These are phyloP conservation scores for Heterotilapia buettikoferi DNA, from an alignment of 2,113 vertebrate genomes.

Conservation along the genomic window DNA sequence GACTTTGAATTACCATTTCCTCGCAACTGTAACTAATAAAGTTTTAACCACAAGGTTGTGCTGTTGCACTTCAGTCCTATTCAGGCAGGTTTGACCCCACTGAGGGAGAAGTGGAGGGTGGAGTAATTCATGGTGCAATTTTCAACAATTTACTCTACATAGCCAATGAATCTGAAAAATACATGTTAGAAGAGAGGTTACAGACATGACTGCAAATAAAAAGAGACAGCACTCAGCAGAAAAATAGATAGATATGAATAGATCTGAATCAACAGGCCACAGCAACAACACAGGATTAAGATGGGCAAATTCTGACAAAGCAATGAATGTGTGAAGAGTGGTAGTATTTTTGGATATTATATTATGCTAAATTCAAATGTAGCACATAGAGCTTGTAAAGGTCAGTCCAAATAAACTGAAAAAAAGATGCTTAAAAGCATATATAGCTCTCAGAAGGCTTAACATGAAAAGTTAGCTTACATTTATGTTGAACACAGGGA, in stretches of 20 bases:
- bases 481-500: not conserved
- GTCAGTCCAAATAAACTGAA: not conserved
- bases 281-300: not conserved
- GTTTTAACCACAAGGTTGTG: constrained; percentile 48
- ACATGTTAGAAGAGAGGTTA: not conserved
- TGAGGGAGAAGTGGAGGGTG: not conserved
- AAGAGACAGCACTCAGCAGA: not conserved
- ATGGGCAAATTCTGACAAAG: not conserved
- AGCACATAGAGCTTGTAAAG: not conserved
- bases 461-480: not conserved
- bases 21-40: not conserved
- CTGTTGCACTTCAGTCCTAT: constrained; percentile 46
- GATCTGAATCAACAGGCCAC: constrained; percentile 9
- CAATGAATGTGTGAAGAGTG: not conserved
- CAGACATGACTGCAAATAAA: constrained; percentile 19
- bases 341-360: not conserved
- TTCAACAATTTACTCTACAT: constrained; percentile 28
- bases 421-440: not conserved
- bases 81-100: not conserved
- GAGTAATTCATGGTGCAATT: not conserved
- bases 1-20: not conserved
- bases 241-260: not conserved
- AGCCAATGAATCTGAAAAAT: constrained; percentile 8
- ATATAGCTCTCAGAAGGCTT: not conserved
- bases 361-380: not conserved